Evolutionary conservation across 2,888 invertebrate genomes (phyloP), one percentile per base, ranked within the genome.

Genomic region (Trissoscelio sp.): DNA sequence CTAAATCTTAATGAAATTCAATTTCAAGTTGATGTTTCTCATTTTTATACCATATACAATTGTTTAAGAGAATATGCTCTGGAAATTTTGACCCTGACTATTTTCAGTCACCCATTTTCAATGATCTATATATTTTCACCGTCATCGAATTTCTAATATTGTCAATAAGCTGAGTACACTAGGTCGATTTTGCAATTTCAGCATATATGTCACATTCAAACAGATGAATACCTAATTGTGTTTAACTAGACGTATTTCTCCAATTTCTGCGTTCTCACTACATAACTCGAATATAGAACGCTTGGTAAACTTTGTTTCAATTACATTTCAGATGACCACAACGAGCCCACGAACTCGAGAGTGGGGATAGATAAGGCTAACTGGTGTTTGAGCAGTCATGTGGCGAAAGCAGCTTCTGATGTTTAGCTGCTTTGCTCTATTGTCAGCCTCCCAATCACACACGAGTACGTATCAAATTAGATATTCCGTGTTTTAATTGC

Each of bases 361-460:
- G 85, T 88, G 88, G 88, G 88, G 88, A 84, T 88, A 88, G 86
- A 85, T 81, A 83, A 79, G 73, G 83, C 78, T 64, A 83, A 84
- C 80, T 73, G 58, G 64, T 57, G 84, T 85, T 83, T 83, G 83
- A 83, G 86, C 86, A 88, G 88, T 89, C 91, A 91, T 91, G 91
- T 90, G 91, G 91, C 89, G 88, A 83, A 85, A 87, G 88, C 88
- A 89, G 86, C 88, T 90, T 79, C 86, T 90, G 86, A 89, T 88
- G 85, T 90, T 87, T 84, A 88, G 88, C 88, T 89, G 89, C 86
- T 86, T 91, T 84, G 88, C 89, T 87, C 85, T 89, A 75, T 86
- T 90, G 83, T 88, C 91, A 85, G 86, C 89, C 78, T 87, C 89
- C 74, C 86, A 88, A 83, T 88, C 88, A 67, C 87, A 87, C 60